These are phyloP conservation scores for Metacarcinus magister DNA, from an alignment of 2,888 invertebrate species.

Conservation along the genomic window DNA sequence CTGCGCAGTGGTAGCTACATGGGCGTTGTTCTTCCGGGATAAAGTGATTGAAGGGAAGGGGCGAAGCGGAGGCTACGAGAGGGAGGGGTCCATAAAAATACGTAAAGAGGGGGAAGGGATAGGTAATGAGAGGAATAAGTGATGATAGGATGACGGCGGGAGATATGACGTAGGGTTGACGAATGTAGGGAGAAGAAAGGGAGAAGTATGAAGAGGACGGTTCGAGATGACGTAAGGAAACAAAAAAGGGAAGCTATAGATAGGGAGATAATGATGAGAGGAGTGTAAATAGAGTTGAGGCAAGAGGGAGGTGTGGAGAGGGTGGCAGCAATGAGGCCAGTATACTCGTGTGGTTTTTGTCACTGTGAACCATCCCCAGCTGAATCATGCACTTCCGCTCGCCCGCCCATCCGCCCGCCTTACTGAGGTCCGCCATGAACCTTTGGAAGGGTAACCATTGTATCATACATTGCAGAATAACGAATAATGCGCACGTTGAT, in stretches of 20 bases:
- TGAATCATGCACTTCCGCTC: conserved; percentile 6
- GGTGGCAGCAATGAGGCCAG: background rate
- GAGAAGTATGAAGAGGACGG: background rate
- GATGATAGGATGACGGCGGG: background rate
- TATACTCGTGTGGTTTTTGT: background rate
- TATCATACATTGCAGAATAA: background rate
- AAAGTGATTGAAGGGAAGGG: background rate
- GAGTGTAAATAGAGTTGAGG: background rate
- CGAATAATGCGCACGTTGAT: background rate
- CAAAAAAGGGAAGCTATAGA: background rate
- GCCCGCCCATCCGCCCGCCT: background rate
- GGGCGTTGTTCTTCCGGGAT: background rate
- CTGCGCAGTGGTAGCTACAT: background rate
- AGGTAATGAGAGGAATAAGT: background rate
- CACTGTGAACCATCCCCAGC: background rate
- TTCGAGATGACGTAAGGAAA: background rate
- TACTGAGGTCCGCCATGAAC: background rate
- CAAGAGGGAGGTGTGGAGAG: background rate
- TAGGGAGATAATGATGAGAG: background rate
- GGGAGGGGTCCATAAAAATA: background rate
- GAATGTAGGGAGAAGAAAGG: background rate
- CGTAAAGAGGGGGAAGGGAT: background rate
- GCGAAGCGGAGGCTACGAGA: background rate
- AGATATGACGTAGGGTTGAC: background rate
- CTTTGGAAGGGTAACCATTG: background rate